Base-by-base conservation (phyloP, 2,888 invertebrate genomes). In the Anorthoa munda region DNA sequence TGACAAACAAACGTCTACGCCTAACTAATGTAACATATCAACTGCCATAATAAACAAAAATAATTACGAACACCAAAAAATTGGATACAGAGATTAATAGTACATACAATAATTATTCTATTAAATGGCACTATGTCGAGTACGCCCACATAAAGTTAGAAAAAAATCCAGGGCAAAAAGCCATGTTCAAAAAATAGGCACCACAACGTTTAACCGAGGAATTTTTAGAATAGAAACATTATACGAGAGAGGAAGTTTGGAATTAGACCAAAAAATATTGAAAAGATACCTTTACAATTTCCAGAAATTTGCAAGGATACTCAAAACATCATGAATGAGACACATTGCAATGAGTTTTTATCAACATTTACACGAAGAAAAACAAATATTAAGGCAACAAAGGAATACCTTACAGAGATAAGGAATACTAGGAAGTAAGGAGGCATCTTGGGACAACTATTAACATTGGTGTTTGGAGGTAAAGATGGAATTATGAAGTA, bases 391-490 rank as follows among this genome's bases (percentile, higher is more conserved):
- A 21, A 60, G 21, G 45, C 39, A 60, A 21, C 59, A 60, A 60
- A 60, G 9, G 59, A 60, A 59, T 59, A 58, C 18, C n/a, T 58
- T 5, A 58, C 58, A 58, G 58, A 58, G n/a, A 58, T 58, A n/a
- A 59, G 13, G n/a, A 58, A 31, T 4, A n/a, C 1, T 7, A 39
- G n/a, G 13, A 59, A 59, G 59, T 39, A 59, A 59, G n/a, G 31
- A 39, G 59, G 59, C 13, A 13, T 39, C 59, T 39, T 59, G 13
- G 59, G 59, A 58, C 53, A 53, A 53, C 53, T 53, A 21, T 21
- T 53, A 53, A 21, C n/a, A 21, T 53, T 21, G 13, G 53, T 53
- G 12, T 53, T 53, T 21, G 53, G 53, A 53, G 53, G 21, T 4
- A 4, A 26, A 26, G 3, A 26, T 26, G 26, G 26, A 53, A 53